A percentile compares a stretch with the other conserved stretches of the same genome.
phyloP scores from a whole-genome alignment of 2,797 vertebrate genomes.

The Tragelaphus eurycerus region DNA sequence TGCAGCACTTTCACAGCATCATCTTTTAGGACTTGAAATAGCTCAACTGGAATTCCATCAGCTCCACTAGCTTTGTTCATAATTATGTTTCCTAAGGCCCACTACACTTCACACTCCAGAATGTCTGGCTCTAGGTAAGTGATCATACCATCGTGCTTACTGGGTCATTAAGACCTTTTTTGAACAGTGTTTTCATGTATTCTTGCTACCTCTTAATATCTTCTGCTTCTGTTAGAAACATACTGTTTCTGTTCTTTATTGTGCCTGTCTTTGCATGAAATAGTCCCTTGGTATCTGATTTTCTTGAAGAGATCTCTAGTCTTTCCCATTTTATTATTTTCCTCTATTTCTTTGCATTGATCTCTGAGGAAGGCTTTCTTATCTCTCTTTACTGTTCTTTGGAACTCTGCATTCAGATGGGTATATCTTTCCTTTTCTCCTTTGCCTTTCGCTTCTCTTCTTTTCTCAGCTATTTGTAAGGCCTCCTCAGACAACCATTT shows the following conservation, averaged over 20 bases:
- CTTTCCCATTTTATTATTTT: background rate
- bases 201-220: background rate
- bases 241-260: background rate
- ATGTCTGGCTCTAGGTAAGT: background rate
- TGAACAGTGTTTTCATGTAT: background rate
- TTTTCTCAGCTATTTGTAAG: background rate
- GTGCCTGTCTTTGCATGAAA: background rate
- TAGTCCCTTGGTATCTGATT: background rate
- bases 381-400: background rate
- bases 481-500: background rate
- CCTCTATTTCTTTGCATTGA: background rate
- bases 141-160: background rate
- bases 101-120: background rate
- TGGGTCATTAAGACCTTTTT: background rate
- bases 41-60: background rate
- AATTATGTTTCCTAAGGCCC: background rate
- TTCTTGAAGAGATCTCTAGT: background rate
- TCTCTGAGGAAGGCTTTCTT: background rate
- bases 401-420: background rate
- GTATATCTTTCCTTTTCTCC: background rate
- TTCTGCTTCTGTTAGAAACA: background rate
- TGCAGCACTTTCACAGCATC: background rate
- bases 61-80: background rate
- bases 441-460: background rate
- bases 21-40: background rate